Percentiles rank a stretch among this genome's conserved stretches.
Conservation (phyloP, 2,797 vertebrate genomes). For the Erethizon dorsatum region DNA sequence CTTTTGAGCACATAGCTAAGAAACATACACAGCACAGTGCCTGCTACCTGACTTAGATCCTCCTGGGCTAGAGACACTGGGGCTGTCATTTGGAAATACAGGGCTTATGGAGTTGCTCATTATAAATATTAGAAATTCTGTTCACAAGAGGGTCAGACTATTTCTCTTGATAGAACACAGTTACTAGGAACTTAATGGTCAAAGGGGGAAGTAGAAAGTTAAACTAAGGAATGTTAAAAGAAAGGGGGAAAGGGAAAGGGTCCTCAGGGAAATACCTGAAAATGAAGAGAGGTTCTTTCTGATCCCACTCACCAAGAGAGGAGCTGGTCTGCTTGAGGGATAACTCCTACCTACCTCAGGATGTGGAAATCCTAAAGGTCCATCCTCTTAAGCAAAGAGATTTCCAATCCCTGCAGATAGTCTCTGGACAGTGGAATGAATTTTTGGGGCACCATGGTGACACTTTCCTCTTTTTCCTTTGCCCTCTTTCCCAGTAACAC, state of each 20-base stretch:
- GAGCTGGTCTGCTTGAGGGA: background rate
- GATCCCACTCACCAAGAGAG: background rate
- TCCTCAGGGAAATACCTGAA: background rate
- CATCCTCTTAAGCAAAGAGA: background rate
- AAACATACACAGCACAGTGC: background rate
- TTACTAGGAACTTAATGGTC: background rate
- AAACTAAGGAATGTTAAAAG: background rate
- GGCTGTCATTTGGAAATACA: background rate
- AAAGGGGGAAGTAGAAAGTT: background rate
- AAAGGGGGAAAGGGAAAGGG: background rate
- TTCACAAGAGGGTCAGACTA: background rate
- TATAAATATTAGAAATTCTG: background rate
- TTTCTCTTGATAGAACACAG: background rate
- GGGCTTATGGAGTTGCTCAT: background rate
- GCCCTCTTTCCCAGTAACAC: background rate
- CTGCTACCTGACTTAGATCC: background rate
- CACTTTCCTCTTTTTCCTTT: background rate
- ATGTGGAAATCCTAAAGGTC: background rate
- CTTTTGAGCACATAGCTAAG: background rate
- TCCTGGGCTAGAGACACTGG: background rate
- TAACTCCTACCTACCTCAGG: background rate
- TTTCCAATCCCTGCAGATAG: background rate
- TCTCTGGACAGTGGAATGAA: background rate
- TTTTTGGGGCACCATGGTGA: background rate
- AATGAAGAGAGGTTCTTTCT: background rate